These are phyloP conservation scores for Suricata suricatta DNA, from an alignment of 2,113 vertebrate genomes.

Conservation along the genomic window DNA sequence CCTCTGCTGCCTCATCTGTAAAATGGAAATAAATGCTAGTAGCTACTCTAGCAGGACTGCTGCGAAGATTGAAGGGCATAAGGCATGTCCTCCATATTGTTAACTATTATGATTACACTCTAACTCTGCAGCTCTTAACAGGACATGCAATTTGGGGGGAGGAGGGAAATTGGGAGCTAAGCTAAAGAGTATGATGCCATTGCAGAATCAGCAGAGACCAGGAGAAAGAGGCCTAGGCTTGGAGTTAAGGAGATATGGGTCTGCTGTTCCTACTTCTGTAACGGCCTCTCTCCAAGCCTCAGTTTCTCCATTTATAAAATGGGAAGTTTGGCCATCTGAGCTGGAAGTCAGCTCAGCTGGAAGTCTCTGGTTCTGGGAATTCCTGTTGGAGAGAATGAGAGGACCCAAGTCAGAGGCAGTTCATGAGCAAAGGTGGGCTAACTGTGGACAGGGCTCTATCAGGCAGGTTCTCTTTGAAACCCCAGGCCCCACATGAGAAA, in stretches of 20 bases:
- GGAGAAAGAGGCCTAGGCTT: not conserved
- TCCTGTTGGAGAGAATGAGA: not conserved
- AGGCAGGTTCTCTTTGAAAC: not conserved
- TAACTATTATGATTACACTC: not conserved
- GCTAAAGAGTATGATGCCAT: not conserved
- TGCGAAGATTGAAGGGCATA: not conserved
- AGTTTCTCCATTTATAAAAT: slow-evolving; percentile 3
- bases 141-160: not conserved
- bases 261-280: not conserved
- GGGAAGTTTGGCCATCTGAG: not conserved
- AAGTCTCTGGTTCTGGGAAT: not conserved
- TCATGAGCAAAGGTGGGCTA: not conserved
- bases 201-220: not conserved
- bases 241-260: not conserved
- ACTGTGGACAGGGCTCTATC: not conserved
- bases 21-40: not conserved
- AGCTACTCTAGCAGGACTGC: not conserved
- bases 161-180: not conserved
- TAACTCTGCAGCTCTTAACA: not conserved
- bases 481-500: not conserved
- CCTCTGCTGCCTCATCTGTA: not conserved
- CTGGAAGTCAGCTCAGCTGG: not conserved
- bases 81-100: not conserved
- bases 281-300: not conserved
- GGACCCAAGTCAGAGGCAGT: not conserved